Evolutionary conservation across 1,140 invertebrate species (phyloP).

Genomic region (Ylistrum balloti): DNA sequence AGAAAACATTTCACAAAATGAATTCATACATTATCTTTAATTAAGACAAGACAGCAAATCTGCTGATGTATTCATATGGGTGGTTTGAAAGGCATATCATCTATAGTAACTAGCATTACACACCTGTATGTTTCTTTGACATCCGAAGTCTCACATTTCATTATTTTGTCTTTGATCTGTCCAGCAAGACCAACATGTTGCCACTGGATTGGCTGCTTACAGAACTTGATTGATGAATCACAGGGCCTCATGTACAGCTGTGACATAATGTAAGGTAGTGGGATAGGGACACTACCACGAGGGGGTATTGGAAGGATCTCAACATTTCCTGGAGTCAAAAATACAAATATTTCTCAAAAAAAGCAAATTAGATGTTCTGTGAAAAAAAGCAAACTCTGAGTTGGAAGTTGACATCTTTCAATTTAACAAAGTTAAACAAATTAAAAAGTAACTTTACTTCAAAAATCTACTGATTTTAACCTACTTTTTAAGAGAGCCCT

Average conservation of each 20-base stretch:
- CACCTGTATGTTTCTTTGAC: slow-evolving; percentile 70
- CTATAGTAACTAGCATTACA: background rate
- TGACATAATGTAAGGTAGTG: slow-evolving; percentile 86
- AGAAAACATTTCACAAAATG: no score
- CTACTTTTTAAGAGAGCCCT: no score
- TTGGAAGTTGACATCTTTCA: no score
- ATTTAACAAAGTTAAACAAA: background rate
- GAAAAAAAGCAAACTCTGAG: no score
- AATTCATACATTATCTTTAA: no score
- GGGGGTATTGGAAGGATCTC: slow-evolving; percentile 62
- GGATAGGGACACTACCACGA: slow-evolving; percentile 84
- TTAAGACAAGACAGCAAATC: no score
- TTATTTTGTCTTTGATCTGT: slow-evolving; percentile 84
- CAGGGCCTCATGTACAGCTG: slow-evolving; percentile 86
- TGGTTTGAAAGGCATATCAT: background rate
- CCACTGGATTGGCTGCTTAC: slow-evolving; percentile 87
- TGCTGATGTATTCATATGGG: no score
- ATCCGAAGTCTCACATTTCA: slow-evolving; percentile 81
- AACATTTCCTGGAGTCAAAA: slow-evolving; percentile 64
- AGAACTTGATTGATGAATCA: slow-evolving; percentile 85
- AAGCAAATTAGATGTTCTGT: no score
- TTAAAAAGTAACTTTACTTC: background rate
- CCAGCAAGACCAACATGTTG: slow-evolving; percentile 85
- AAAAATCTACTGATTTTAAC: no score
- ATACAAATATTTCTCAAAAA: background rate